Evolutionary conservation across 2,888 invertebrate species (phyloP), one percentile per base, ranked within the genome.

Genomic region (Orgyia antiqua): DNA sequence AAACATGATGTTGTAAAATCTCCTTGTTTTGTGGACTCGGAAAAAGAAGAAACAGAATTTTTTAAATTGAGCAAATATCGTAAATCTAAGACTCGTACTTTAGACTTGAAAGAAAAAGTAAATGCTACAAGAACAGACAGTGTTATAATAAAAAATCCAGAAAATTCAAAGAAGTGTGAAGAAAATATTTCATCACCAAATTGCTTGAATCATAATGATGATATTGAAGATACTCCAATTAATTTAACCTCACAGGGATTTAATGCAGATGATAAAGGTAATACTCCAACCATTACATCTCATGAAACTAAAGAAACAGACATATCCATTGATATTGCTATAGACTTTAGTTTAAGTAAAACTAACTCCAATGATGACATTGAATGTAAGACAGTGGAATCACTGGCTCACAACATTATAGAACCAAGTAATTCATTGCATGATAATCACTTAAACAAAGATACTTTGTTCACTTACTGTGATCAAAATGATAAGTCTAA

Each of bases 141-240:
- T 54, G 86, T 86, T 1, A 86, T 86, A 17, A 84, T 84, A 37
- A 82, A 84, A 67, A 86, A 84, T 62, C 84, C 84, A 7, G 86
- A 86, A 39, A 83, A 73, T 45, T 39, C 45, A 2, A 76, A 69
- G 53, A 57, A 46, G 30, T 45, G 44, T 24, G 69, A 71, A 38
- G 58, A 65, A 29, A 53, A 36, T 36, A 51, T 41, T 13, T 38
- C 37, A 24, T 30, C 36, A 9, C 13, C 36, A 4, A 38, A 43
- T 31, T 24, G 18, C 27, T 25, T 39, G 12, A 37, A 47, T 35
- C 24, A 25, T 1, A 24, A 33, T n/a, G 12, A 18, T 8, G 34
- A 39, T 24, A 33, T 39, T 31, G 60, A 62, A 38, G 43, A 51
- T 9, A 31, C 32, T 21, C 53, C 67, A 19, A 62, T 68, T 12